These are phyloP conservation scores for Lamellibrachia columna DNA, from an alignment of 2,888 invertebrate genomes.

Conservation along the genomic window DNA sequence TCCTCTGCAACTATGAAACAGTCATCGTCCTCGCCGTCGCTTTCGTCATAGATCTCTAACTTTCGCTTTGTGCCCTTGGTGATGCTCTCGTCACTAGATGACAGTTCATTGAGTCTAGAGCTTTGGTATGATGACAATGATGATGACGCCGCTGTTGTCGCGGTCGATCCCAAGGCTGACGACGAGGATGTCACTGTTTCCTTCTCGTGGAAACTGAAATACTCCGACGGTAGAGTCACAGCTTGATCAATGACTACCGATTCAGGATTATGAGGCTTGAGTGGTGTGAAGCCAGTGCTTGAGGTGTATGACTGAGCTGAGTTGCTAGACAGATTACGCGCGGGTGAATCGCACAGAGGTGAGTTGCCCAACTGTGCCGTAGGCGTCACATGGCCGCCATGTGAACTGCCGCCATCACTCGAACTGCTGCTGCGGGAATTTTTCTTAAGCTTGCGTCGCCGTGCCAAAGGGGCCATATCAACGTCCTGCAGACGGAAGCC, in stretches of 20 bases:
- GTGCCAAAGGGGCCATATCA: slow-evolving; percentile 76
- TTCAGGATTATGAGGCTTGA: not conserved
- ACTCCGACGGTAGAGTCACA: slow-evolving; percentile 24
- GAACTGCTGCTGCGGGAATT: slow-evolving; percentile 57
- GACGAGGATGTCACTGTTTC: slow-evolving; percentile 35
- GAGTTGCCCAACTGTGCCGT: slow-evolving; percentile 45
- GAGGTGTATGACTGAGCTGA: slow-evolving; percentile 39
- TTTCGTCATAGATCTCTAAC: slow-evolving; percentile 20
- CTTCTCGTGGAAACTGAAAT: slow-evolving; percentile 38
- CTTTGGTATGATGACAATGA: not conserved
- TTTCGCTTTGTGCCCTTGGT: slow-evolving; percentile 30
- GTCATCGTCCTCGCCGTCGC: slow-evolving; percentile 31
- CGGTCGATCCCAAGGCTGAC: not conserved
- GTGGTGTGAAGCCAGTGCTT: slow-evolving; percentile 56
- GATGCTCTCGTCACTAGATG: not conserved
- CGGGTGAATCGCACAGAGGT: not conserved
- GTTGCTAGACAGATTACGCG: slow-evolving; percentile 47
- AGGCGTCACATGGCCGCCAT: slow-evolving; percentile 31
- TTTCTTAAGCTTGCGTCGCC: slow-evolving; percentile 74
- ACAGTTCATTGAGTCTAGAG: slow-evolving; percentile 13
- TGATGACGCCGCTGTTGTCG: not conserved
- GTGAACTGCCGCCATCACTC: slow-evolving; percentile 56
- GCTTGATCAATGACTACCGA: not conserved
- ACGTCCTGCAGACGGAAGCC: slow-evolving; percentile 82
- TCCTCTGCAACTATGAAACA: slow-evolving; percentile 31